Evolutionary conservation across 2,113 vertebrate genomes (phyloP), one percentile per base, ranked within the genome.

Genomic region (Pagrus major): DNA sequence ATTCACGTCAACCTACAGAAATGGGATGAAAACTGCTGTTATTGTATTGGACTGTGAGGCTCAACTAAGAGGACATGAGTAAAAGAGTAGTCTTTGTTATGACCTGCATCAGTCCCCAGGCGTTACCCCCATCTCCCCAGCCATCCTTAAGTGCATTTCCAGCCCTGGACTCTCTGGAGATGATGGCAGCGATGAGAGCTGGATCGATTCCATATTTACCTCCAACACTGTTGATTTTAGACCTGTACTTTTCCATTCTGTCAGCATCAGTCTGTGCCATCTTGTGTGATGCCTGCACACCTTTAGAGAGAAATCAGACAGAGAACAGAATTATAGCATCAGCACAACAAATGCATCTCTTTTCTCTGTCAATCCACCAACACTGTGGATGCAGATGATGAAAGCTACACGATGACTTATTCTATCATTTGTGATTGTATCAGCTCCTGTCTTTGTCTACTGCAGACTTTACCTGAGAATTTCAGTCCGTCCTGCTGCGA

Each of bases 131-230:
- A 42, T 90, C 89, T 31, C 92, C 90, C 86, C 78, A 81, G 47
- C 90, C 92, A 1, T 56, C 0, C 0, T 12, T 0, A 8, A 91
- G 49, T 1, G 0, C 1, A 1, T 84, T 90, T 78, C 92, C 90
- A 31, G 88, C 92, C 58, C 92, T 80, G 75, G 88, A 90, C 56
- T 90, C 84, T 81, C 90, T 90, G 55, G 92, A 93, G 69, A 91
- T 91, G 88, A 93, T 93, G 66, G 23, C 92, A 44, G 90, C 90
- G 9, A 92, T 92, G 14, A 93, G 67, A 42, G 83, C 83, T 4
- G 92, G 83, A 27, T 77, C 83, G 0, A 92, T 56, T 4, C 35
- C 64, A 9, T 41, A 4, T 1, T 46, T 14, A 0, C 0, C 1
- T 51, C 71, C 92, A 20, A 88, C 89, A 0, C 0, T 23, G 0